Conservation (phyloP, 2,797 vertebrate species). For the Huso huso region DNA sequence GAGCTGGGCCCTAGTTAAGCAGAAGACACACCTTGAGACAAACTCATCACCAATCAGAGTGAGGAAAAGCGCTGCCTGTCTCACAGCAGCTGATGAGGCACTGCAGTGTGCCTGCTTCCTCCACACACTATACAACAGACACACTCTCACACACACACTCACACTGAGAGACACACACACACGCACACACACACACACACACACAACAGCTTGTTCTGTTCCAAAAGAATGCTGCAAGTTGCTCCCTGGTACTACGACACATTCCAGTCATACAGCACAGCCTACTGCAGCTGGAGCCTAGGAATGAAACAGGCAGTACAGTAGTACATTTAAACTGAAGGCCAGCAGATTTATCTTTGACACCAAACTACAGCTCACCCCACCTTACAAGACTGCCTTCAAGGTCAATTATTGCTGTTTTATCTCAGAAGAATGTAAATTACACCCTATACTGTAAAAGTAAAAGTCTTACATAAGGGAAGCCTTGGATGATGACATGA, state of each 20-base stretch:
- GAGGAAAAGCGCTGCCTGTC: neutral
- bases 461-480: no score
- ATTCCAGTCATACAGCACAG: neutral
- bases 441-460: no score
- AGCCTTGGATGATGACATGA: no score
- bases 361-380: neutral
- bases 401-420: no score
- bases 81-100: neutral
- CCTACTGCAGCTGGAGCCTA: neutral
- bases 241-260: neutral
- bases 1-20: neutral
- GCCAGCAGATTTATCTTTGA: neutral
- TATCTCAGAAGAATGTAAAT: no score
- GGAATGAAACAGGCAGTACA: neutral
- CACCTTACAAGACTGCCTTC: neutral
- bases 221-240: neutral
- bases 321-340: neutral
- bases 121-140: neutral
- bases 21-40: conserved; percentile 4
- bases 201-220: neutral
- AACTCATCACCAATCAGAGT: neutral
- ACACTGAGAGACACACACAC: neutral
- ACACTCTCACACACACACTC: neutral
- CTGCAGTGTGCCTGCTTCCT: neutral
- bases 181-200: neutral